These are phyloP conservation scores for Cavia aperea DNA, from an alignment of 2,113 vertebrate species.

Conservation along the genomic window DNA sequence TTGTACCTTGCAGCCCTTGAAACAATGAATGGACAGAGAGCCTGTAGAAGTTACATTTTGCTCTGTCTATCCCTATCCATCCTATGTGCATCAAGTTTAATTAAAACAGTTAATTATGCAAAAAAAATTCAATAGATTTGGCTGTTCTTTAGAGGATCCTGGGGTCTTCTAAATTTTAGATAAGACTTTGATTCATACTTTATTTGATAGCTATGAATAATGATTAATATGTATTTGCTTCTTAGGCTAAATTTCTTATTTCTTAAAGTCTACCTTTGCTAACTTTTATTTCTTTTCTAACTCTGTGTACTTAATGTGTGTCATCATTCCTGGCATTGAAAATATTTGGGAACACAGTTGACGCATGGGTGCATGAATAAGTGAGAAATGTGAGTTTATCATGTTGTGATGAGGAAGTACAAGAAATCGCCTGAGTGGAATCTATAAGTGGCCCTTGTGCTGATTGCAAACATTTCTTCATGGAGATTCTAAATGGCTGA, in stretches of 20 bases:
- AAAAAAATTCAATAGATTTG: background rate
- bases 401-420: background rate
- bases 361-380: background rate
- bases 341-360: background rate
- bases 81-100: background rate
- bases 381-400: background rate
- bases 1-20: background rate
- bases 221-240: background rate
- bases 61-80: background rate
- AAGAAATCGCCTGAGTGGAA: background rate
- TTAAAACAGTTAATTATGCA: background rate
- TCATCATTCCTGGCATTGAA: background rate
- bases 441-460: background rate
- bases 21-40: background rate
- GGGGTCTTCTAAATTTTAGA: background rate
- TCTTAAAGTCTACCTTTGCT: background rate
- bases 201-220: background rate
- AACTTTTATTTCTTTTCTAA: background rate
- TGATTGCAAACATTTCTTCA: background rate
- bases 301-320: background rate
- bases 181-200: background rate
- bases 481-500: background rate
- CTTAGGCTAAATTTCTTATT: background rate
- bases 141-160: background rate
- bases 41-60: background rate